Base-by-base conservation (phyloP, 2,888 invertebrate genomes). In the Leptinotarsa juncta region DNA sequence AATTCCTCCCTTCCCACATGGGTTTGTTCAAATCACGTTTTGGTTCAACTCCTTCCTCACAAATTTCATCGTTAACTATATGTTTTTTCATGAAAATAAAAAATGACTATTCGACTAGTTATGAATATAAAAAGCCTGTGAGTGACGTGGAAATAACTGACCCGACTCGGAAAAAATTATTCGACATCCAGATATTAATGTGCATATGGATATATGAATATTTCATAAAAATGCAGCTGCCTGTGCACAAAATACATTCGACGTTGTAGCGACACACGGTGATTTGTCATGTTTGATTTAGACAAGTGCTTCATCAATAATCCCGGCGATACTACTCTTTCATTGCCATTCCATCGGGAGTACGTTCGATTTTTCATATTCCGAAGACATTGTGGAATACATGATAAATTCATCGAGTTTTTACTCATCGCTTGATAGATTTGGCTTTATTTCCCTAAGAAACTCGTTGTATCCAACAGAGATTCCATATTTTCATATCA, bases 251-350 rank as follows among this genome's bases (percentile, higher is more conserved):
- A 57, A 57, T 57, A 57, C 23, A 20, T 57, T 57, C 15, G 3
- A n/a, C 51, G 67, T 3, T 26, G 50, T 50, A 23, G 18, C 67
- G 26, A 48, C 67, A 50, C 20, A 57, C 15, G 23, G n/a, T 67
- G 50, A 67, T 67, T 67, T 67, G 67, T 67, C 67, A 67, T 32
- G 67, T 67, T 67, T 49, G 67, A 50, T 26, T 67, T 67, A 10
- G 67, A 67, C 67, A 67, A 67, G 67, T 67, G 67, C 67, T 67
- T 50, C 67, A 67, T 67, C 67, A 67, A 67, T 67, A 67, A 50
- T 67, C 67, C 67, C 51, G 26, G 23, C 49, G 67, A 67, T 49
- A 51, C 32, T 51, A 51, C 53, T 67, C 67, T 67, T 23, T 67
- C 67, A 20, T 0, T 23, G 57, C 3, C 18, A 3, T 20, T 20